A percentile compares a stretch with the other conserved stretches of the same genome.
Conservation (phyloP, 2,888 invertebrate species). For the Chrysolina americana region DNA sequence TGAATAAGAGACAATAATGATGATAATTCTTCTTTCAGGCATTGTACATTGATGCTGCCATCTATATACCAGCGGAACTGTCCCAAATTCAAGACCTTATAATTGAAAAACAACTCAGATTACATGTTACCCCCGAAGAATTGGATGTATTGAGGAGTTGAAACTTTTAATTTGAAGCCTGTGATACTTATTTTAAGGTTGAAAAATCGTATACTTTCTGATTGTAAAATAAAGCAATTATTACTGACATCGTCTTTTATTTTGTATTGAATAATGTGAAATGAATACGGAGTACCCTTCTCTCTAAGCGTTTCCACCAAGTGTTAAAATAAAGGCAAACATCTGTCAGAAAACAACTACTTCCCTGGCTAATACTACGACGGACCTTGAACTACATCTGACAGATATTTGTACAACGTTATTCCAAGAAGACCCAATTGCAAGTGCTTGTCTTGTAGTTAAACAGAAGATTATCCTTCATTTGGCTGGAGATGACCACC, state of each 20-base stretch:
- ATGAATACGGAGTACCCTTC: too few relatives aligned
- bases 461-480: too few relatives aligned
- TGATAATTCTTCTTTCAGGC: conserved; percentile 64
- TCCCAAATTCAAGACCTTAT: conserved; percentile 82
- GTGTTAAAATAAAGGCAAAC: too few relatives aligned
- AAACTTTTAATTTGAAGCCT: conserved; percentile 41
- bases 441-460: too few relatives aligned
- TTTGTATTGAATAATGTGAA: too few relatives aligned
- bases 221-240: not conserved
- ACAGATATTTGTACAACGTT: too few relatives aligned
- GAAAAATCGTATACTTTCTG: not conserved
- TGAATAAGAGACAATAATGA: not conserved
- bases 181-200: conserved; percentile 32
- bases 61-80: conserved; percentile 76
- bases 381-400: too few relatives aligned
- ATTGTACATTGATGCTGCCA: conserved; percentile 78
- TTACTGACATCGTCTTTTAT: not conserved
- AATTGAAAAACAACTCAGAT: conserved; percentile 81
- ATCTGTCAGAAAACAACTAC: too few relatives aligned
- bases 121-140: conserved; percentile 85
- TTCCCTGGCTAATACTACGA: too few relatives aligned
- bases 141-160: conserved; percentile 76
- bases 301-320: too few relatives aligned
- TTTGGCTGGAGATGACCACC: too few relatives aligned
- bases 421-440: too few relatives aligned